Evolutionary conservation across 35 echinoderm and acorn worm species (phyloP).

Genomic region (Hemicentrotus pulcherrimus): DNA sequence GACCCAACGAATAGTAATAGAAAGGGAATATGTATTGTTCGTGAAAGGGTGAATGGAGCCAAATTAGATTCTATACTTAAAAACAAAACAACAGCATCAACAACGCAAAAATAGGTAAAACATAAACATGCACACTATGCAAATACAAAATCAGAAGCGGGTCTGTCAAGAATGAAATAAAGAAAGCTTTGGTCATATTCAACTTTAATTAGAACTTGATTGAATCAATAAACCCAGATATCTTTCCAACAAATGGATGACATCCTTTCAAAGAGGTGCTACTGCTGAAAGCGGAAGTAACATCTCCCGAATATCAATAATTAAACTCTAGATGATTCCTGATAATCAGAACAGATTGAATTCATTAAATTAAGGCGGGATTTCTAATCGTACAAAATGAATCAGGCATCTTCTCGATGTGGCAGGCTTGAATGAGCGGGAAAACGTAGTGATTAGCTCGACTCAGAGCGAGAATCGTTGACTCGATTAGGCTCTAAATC

Average conservation of each 20-base stretch:
- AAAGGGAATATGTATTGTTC: too few relatives aligned
- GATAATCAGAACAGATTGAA: neutral
- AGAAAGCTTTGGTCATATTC: neutral
- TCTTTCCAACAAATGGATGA: neutral
- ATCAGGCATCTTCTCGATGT: neutral
- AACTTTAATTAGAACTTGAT: neutral
- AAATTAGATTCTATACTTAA: neutral
- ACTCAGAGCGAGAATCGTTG: neutral
- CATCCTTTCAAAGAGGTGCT: neutral
- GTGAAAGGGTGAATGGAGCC: neutral
- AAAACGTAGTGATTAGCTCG: neutral
- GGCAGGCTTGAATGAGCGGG: neutral
- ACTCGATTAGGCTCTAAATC: neutral
- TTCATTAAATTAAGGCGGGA: conserved; percentile 11
- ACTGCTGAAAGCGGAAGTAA: neutral
- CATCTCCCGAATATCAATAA: neutral
- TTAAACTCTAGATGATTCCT: neutral
- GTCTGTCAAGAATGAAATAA: neutral
- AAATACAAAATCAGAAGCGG: neutral
- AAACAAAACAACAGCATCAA: too few relatives aligned
- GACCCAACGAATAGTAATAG: too few relatives aligned
- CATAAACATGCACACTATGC: too few relatives aligned
- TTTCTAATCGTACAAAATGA: neutral
- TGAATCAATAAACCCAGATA: conserved; percentile 13
- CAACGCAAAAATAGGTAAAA: too few relatives aligned